A percentile compares a stretch with the other conserved stretches of the same genome.
Evolutionary conservation across 2,888 invertebrate species (phyloP).

Genomic region (Xestobium rufovillosum): DNA sequence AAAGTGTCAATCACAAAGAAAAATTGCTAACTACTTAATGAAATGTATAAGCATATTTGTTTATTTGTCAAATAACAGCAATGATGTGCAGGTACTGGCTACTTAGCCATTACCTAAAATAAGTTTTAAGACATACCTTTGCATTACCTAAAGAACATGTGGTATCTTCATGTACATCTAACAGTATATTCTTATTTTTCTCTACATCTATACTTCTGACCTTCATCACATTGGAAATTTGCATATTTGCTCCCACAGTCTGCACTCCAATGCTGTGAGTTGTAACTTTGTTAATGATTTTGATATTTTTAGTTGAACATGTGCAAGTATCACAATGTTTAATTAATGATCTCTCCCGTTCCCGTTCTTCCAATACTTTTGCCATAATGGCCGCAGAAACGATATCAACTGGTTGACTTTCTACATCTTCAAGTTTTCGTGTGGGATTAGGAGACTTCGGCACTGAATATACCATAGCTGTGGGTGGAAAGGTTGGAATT

Average conservation of each 20-base stretch:
- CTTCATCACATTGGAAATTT: no score
- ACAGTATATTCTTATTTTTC: no score
- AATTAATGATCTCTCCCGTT: slow-evolving; percentile 66
- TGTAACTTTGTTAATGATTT: slow-evolving; percentile 49
- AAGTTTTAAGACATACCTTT: no score
- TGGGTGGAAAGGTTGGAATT: slow-evolving; percentile 74
- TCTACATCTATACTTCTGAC: no score
- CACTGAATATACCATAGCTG: slow-evolving; percentile 71
- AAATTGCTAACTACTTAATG: no score
- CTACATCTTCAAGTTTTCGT: slow-evolving; percentile 45
- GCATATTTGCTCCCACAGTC: slow-evolving; percentile 53
- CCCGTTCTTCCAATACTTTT: slow-evolving; percentile 81
- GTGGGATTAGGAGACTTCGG: slow-evolving; percentile 41
- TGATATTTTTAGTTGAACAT: slow-evolving; percentile 51
- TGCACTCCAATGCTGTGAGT: slow-evolving; percentile 58
- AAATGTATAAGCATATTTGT: no score
- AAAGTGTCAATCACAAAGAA: no score
- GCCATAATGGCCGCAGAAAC: slow-evolving; percentile 87
- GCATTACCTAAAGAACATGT: no score
- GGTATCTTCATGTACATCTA: no score
- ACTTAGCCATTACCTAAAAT: no score
- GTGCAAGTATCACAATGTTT: slow-evolving; percentile 80
- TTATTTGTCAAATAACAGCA: no score
- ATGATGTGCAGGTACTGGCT: no score
- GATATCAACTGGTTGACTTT: slow-evolving; percentile 60